Base-by-base conservation (phyloP, 1,140 invertebrate genomes). In the Cydia splendana region DNA sequence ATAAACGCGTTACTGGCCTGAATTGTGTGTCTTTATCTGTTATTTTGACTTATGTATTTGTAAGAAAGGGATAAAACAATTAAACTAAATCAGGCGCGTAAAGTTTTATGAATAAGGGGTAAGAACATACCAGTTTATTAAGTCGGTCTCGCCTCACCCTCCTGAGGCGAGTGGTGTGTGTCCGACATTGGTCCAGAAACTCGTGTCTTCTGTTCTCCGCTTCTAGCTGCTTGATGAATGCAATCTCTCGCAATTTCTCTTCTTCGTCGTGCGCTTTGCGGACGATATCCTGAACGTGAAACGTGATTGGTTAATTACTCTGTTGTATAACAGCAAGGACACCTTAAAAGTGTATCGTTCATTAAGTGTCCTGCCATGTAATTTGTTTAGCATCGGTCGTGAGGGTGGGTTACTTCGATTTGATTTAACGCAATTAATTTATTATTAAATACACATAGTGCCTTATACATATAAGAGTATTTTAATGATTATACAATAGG, bases 201-300 rank as follows among this genome's bases (percentile, higher is more conserved):
- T 99, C 98, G 87, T 98, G 96, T 4, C 97, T 94, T 84, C 98
- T 97, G 90, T 99, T 99, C 93, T 99, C 97, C 2, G 98, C 98
- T 87, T 99, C 98, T 2, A 99, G 93, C 85, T 98, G 97, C 91
- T 99, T 99, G 75, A 99, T 99, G 90, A 99, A 99, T 38, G 98
- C 98, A 78, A 99, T 99, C 94, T 99, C 98, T 83, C 98, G 97
- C 0, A 98, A 94, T 92, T 99, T 99, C 65, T 98, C 98, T 81
- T 99, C 98, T 91, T 99, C 98, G 84, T 99, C 98, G 83, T 99
- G 98, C 2, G 98, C 98, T 91, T 99, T 99, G 76, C 96, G 95
- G 2, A 98, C 96, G 81, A 98, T 98, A 78, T 97, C 96, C 84
- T 96, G 93, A 10, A 18, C 7, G 6, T 7, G 74, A 79, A 71